Base-by-base conservation (phyloP, 2,888 invertebrate genomes). In the Automeris io region DNA sequence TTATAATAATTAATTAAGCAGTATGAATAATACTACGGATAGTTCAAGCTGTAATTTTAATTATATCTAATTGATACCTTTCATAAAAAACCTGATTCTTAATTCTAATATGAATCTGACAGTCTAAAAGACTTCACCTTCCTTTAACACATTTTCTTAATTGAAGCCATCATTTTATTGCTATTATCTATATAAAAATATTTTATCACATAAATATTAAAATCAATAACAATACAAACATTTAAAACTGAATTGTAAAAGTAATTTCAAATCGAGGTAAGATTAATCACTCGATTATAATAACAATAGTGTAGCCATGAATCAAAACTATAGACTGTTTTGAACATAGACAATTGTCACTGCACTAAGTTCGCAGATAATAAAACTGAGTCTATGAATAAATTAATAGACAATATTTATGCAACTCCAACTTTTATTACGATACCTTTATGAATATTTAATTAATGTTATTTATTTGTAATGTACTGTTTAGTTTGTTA, bases 361-460 rank as follows among this genome's bases (percentile, higher is more conserved):
- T 61, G 62, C 57, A 61, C 60, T 61, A 61, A 71, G 65, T 85
- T 85, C 66, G 49, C 82, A 83, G 83, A 70, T 79, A 74, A 83
- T 86, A 85, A 85, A 85, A 75, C 70, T 45, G 40, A 62, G 72
- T 75, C 74, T 71, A 74, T 79, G 86, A 81, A 85, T 83, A 80
- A 77, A 83, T 85, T 85, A 82, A 70, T 39, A 35, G 22, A 34
- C 29, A 22, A 29, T 24, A 32, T 33, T 33, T 33, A 35, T 39
- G 18, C 13, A 36, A 21, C 16, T 34, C 16, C 33, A 34, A 34
- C 21, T 29, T 26, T 29, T 21, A 21, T 19, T 12, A 26, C 19
- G 25, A 37, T 37, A n/a, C 19, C 22, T 32, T 23, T 23, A 34
- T 34, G 33, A 34, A 34, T 34, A 23, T n/a, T 13, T 23, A 34